Base-by-base conservation (phyloP, 2,888 invertebrate species). In the Apodemia duryi region DNA sequence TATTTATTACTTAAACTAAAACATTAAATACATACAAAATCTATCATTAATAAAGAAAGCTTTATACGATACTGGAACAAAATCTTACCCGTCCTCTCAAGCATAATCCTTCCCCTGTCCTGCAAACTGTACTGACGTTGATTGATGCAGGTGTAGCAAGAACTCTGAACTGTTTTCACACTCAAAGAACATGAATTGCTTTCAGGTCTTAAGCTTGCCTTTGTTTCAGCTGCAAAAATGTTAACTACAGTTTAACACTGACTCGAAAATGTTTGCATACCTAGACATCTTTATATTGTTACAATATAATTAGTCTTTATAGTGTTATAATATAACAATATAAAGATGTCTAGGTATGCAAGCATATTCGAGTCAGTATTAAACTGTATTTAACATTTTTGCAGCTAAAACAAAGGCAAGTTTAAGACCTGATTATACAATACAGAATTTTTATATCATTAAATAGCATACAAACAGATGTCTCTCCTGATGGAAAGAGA, bases 111-210 rank as follows among this genome's bases (percentile, higher is more conserved):
- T 76, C 76, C 77, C 75, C 77, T 77, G 79, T 80, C 81, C 79
- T 79, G 78, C 78, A 75, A 75, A 70, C 72, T 71, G 72, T 72
- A 68, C 70, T 73, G 88, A 88, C 88, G 78, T 85, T 89, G 90
- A 90, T 87, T 84, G 88, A 90, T 90, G 86, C 88, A 83, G 83
- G 82, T 83, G 83, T 80, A 77, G 79, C 77, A 86, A 86, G 84
- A 86, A 83, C 79, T 11, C 49, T 28, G 64, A 49, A 64, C 78
- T 77, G 79, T 79, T 80, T 80, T 77, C 77, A 75, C 75, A 70
- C 70, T 69, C 67, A 66, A 67, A 69, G 66, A 66, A 65, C 66
- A 67, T 65, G 69, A 70, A 66, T 69, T 64, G 41, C 32, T 29
- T 64, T 57, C 41, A 57, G 49, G 21, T n/a, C 46, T 63, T 51